phyloP scores from a whole-genome alignment of 2,888 invertebrate species.

The Lacanobia oleracea region DNA sequence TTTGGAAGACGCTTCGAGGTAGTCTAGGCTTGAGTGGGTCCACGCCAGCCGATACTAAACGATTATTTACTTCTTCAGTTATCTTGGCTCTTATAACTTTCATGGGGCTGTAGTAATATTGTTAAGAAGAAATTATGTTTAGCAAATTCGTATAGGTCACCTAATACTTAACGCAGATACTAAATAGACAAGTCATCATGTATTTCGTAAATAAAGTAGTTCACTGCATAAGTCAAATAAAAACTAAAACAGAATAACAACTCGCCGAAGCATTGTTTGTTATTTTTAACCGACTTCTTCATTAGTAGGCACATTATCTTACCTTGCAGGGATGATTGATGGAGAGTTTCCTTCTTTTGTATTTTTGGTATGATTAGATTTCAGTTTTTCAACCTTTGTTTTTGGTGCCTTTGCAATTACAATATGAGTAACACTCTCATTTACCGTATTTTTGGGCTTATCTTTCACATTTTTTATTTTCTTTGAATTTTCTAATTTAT shows the following conservation, averaged over 20 bases:
- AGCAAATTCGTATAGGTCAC: background rate
- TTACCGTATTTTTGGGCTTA: slow-evolving; percentile 8
- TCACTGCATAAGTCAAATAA: background rate
- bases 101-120: slow-evolving; percentile 76
- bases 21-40: slow-evolving; percentile 92
- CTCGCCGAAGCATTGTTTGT: background rate
- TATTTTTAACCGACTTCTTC: too few relatives aligned
- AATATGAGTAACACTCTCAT: slow-evolving; percentile 17
- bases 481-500: slow-evolving; percentile 28
- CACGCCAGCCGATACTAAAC: slow-evolving; percentile 91
- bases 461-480: slow-evolving; percentile 37
- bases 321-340: slow-evolving; percentile 52
- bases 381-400: slow-evolving; percentile 52
- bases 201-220: background rate
- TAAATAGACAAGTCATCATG: background rate
- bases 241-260: background rate
- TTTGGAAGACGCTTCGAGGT: slow-evolving; percentile 89
- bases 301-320: too few relatives aligned
- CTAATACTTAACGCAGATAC: background rate
- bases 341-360: slow-evolving; percentile 41
- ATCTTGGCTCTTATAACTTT: slow-evolving; percentile 85
- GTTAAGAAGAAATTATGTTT: background rate
- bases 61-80: slow-evolving; percentile 88
- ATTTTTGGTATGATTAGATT: slow-evolving; percentile 40
- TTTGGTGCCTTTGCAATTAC: slow-evolving; percentile 39